Conservation (phyloP, 2,888 invertebrate species). For the Hirtodrosophila confusa region DNA sequence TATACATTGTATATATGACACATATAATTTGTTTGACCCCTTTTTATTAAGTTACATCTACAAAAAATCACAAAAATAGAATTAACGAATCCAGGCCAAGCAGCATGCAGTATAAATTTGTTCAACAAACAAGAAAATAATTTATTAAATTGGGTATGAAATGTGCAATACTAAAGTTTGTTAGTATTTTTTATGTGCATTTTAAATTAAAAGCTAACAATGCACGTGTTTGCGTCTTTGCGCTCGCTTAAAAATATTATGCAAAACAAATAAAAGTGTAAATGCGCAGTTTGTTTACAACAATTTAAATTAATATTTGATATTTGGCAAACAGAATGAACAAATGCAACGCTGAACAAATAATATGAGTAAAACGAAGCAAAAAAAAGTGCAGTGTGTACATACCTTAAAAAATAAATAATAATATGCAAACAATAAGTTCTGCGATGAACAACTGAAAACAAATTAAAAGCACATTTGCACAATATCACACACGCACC, state of each 20-base stretch:
- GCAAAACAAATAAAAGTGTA: slow-evolving; percentile 10
- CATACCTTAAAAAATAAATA: neutral
- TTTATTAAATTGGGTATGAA: neutral
- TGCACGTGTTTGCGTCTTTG: neutral
- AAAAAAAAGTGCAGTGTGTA: too few relatives aligned
- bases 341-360: neutral
- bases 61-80: too few relatives aligned
- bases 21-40: neutral
- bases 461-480: slow-evolving; percentile 42
- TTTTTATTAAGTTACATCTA: neutral
- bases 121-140: neutral
- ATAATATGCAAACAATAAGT: neutral
- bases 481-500: neutral
- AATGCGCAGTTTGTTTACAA: slow-evolving; percentile 8
- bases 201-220: slow-evolving; percentile 1
- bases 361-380: neutral
- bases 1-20: neutral
- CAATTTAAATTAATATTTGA: slow-evolving; percentile 40
- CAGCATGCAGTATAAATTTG: neutral
- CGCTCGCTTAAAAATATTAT: slow-evolving; percentile 1
- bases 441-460: slow-evolving; percentile 5
- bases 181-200: neutral
- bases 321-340: slow-evolving; percentile 7
- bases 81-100: neutral
- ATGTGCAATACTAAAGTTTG: neutral